Base-by-base conservation (phyloP, 2,797 vertebrate species). In the Enteromius viviparus region DNA sequence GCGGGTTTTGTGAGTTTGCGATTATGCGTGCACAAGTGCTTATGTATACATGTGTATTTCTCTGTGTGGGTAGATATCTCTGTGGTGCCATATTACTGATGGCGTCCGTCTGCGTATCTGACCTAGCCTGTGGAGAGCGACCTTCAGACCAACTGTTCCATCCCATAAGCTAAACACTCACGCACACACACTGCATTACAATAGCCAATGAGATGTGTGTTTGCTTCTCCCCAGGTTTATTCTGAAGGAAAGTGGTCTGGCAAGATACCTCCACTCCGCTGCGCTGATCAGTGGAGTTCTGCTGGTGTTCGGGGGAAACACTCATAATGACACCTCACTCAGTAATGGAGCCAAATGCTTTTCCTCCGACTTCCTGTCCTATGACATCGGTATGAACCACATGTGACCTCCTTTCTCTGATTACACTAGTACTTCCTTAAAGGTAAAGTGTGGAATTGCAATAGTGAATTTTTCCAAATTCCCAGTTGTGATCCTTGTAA, bases 261-360 rank as follows among this genome's bases (percentile, higher is more conserved):
- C 95, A 75, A 92, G 95, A 58, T 96, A 96, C 77, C 95, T 96
- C 83, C 96, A 96, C 85, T 94, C 94, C 34, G 91, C 95, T 88
- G 95, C 95, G 81, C 86, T 96, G 78, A 94, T 96, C 89, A 95
- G 94, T 86, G 95, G 95, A 87, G 94, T 93, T 84, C 92, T 95
- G 92, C 93, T 95, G 72, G 88, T 95, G 92, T 96, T 95, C 89
- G 94, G 94, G 86, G 92, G 94, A 83, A 96, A 96, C 86, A 96
- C 96, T 51, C 95, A 96, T 81, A 96, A 96, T 86, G 95, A 96
- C 88, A 96, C 96, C 78, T 95, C 95, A 55, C 79, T 96, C 88
- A 96, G 96, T 92, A 96, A 95, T 0, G 94, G 94, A 89, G 96
- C 97, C 40, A 97, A 96, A 91, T 97, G 97, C 88, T 98, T 97